Evolutionary conservation across 2,888 invertebrate genomes (phyloP), one percentile per base, ranked within the genome.

Genomic region (Drosophila setosimentum): DNA sequence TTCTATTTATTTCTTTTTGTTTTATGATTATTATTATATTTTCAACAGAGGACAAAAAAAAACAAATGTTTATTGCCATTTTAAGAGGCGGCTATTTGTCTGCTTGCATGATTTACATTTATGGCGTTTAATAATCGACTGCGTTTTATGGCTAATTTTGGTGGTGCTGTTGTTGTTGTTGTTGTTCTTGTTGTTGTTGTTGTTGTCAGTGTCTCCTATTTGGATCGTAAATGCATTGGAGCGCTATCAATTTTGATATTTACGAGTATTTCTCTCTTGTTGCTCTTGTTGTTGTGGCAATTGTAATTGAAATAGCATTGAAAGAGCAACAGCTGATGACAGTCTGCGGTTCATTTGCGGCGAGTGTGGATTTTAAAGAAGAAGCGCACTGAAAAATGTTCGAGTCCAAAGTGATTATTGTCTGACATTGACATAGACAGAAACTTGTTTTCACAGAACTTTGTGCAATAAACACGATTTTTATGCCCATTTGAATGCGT

Each of bases 51-150:
- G 67, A 48, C 32, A 8, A 33, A 24, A 13, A 30, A 68, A 60
- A 64, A n/a, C n/a, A n/a, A 75, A 75, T 61, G 55, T 80, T 70
- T 68, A 80, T 86, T 68, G 65, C 58, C 70, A 62, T 80, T 72
- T 77, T 42, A 62, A 65, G 66, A 59, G 65, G 29, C 33, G 35
- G 29, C 35, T 68, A 69, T 72, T 82, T 72, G 55, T 59, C 53
- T 50, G 54, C 29, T 53, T 61, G 51, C 53, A 68, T 76, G 71
- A 87, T 88, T 88, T 77, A 85, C 80, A 82, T 86, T 88, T 86
- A 86, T 83, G 73, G 81, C 63, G 30, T 89, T 89, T 79, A 85
- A 89, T 88, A 83, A 87, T 87, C 87, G 87, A 70, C 53, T 69
- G 73, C 69, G 65, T 89, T 89, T 84, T 79, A 87, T 85, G 88